Base-by-base conservation (phyloP, 2,888 invertebrate genomes). In the Drosophila pullipes region DNA sequence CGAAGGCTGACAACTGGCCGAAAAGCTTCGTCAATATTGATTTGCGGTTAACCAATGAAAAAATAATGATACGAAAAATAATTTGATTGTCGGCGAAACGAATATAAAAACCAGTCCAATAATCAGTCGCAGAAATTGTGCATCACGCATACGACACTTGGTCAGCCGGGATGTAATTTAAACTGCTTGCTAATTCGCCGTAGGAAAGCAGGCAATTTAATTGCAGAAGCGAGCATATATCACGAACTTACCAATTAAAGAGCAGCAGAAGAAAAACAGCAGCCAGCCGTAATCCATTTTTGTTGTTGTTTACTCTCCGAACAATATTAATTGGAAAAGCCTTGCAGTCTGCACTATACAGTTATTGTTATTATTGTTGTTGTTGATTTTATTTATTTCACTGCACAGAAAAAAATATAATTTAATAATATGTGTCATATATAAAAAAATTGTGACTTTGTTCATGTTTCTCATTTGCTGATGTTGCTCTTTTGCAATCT, bases 21-120 rank as follows among this genome's bases (percentile, higher is more conserved):
- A 53, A 69, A 86, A 85, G 84, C 71, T 81, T 76, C 80, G 74
- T 82, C 85, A 89, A 87, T 86, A 86, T 89, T 86, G 85, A 86
- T 89, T 82, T 85, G 89, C 76, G 87, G 85, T 86, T 69, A 58
- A 60, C 53, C 70, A 41, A 62, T 37, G 41, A 2, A 44, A 65
- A 37, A 71, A 69, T 59, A 76, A 60, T 58, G 30, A 57, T 41
- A 13, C 16, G 37, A 11, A 58, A 72, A 80, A 57, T 71, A 85
- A 73, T 73, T 37, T 41, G 57, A 70, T 68, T 53, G 74, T 49
- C 37, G 47, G 41, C 50, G 55, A 25, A 16, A 33, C 55, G 28
- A 22, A 37, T 39, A 31, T 13, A 52, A 60, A 58, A 76, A 50
- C 61, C 63, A 74, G 33, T 69, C 78, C 68, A 77, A 73, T 70